Evolutionary conservation across 2,797 vertebrate genomes (phyloP), one percentile per base, ranked within the genome.

Genomic region (Argyrosomus regius): DNA sequence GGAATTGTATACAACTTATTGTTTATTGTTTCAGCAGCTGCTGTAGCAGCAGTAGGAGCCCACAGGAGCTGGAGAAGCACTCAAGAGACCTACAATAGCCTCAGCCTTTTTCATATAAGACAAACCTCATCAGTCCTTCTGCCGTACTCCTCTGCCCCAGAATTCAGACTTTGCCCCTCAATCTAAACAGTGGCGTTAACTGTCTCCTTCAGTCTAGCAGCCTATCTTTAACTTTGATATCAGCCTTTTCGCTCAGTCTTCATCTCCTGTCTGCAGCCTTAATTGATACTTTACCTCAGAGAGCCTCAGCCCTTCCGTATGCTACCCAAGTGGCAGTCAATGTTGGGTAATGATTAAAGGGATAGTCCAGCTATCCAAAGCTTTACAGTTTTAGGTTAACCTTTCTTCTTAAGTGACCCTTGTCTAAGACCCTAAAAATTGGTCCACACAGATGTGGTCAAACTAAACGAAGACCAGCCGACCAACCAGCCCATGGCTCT

Each of bases 1-100:
- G 66, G 49, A 75, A 90, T 88, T 89, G 77, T 82, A 86, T 91
- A 83, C 93, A 94, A 93, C 65, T 22, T 90, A 94, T 92, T 90
- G 88, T 92, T 83, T 65, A 83, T 50, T 81, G 59, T 81, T 87
- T 72, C 49, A 88, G 77, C 88, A 83, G 84, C 88, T 88, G 81
- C 71, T 70, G 58, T 52, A 60, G 66, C 53, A 49, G 58, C 24
- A 20, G 63, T 56, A 24, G 63, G 71, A 68, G 69, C 78, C 73
- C 77, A 77, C 60, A 64, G 68, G 86, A 92, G 71, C 68, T 59
- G 35, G 28, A 75, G 52, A 62, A 78, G 67, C 31, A 54, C 10
- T 68, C 28, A 57, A 61, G 49, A 79, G 61, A 59, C 39, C 31
- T 17, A 54, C 46, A n/a, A 41, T 11, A 43, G 18, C 54, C 31